phyloP scores from a whole-genome alignment of 2,113 vertebrate genomes.

The Tiliqua scincoides region DNA sequence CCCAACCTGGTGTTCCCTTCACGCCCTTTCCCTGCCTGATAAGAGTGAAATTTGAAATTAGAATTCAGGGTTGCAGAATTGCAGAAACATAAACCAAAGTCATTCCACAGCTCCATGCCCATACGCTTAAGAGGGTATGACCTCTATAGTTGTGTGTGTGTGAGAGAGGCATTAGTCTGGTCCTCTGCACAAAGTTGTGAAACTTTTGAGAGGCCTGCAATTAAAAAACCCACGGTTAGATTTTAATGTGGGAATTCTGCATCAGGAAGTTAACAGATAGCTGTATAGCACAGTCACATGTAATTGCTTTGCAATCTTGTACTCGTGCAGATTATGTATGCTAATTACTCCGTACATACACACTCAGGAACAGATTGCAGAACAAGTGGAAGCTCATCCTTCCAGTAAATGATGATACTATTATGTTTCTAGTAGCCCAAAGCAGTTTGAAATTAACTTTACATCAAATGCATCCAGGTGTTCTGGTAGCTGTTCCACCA shows the following conservation, averaged over 20 bases:
- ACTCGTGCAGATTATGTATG: background rate
- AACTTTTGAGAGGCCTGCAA: background rate
- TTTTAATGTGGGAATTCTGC: background rate
- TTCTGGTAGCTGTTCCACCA: background rate
- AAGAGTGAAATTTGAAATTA: background rate
- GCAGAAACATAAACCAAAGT: background rate
- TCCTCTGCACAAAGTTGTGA: background rate
- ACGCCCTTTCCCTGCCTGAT: background rate
- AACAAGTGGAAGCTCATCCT: background rate
- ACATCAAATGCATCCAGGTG: background rate
- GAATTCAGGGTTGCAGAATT: background rate
- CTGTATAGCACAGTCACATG: background rate
- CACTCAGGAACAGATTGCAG: background rate
- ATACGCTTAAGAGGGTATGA: background rate
- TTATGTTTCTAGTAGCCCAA: background rate
- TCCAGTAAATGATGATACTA: constrained; percentile 5
- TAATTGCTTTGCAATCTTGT: background rate
- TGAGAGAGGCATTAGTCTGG: background rate
- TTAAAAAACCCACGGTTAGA: background rate
- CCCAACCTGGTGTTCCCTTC: no score
- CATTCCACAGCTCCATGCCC: background rate
- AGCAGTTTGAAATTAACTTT: background rate
- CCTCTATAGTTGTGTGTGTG: background rate
- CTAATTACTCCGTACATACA: background rate
- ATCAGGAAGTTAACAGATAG: background rate